A percentile compares a stretch with the other conserved stretches of the same genome.
phyloP scores from a whole-genome alignment of 1,140 invertebrate species.

The Oryctes rhinoceros region DNA sequence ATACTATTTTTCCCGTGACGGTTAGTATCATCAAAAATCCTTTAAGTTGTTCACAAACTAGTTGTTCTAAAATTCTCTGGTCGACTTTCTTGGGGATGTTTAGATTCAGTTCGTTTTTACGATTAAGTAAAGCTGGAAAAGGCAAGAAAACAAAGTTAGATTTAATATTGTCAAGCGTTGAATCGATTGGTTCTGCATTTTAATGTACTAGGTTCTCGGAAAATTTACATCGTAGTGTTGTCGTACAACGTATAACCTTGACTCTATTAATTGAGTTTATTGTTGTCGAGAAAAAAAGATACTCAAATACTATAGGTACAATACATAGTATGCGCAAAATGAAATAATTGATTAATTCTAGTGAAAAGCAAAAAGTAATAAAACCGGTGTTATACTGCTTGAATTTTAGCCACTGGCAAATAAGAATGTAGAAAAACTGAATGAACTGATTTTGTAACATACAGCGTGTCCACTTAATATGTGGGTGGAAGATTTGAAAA shows the following conservation, averaged over 20 bases:
- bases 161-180: neutral
- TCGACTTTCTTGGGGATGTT: conserved; percentile 56
- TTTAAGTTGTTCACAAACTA: conserved; percentile 63
- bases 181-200: conserved; percentile 19
- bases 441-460: no score
- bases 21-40: conserved; percentile 83
- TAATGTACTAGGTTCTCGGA: conserved; percentile 13
- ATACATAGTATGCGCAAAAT: neutral
- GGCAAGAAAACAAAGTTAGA: conserved; percentile 30
- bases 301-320: neutral
- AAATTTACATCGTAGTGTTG: conserved; percentile 12
- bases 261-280: conserved; percentile 14
- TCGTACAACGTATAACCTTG: neutral
- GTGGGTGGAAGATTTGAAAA: no score
- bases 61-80: conserved; percentile 55
- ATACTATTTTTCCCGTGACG: conserved; percentile 85
- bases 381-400: no score
- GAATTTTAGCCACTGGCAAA: no score
- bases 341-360: neutral
- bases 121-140: conserved; percentile 55
- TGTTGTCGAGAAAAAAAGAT: neutral
- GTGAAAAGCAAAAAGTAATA: no score
- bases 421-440: no score
- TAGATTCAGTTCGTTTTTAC: conserved; percentile 49
- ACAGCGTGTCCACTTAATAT: no score